Percentiles rank a stretch among this genome's conserved stretches.
phyloP scores from a whole-genome alignment of 2,888 invertebrate genomes.

The Drosophila rubida region DNA sequence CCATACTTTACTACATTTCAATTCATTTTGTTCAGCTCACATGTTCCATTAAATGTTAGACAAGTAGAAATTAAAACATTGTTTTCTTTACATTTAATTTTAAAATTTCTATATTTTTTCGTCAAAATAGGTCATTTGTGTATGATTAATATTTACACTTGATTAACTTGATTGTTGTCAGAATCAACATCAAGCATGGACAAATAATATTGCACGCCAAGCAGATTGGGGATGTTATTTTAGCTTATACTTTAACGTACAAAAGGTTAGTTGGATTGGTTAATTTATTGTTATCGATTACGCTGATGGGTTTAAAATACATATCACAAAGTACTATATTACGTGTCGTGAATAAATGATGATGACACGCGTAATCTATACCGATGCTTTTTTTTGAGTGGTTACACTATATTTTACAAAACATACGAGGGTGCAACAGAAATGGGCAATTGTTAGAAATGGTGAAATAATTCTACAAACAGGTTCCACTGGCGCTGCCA shows the following conservation, averaged over 20 bases:
- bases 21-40: too few species aligned
- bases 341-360: constrained; percentile 18
- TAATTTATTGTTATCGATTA: constrained; percentile 50
- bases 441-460: constrained; percentile 24
- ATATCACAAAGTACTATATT: constrained; percentile 61
- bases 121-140: too few species aligned
- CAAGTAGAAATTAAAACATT: not conserved
- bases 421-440: constrained; percentile 36
- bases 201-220: constrained; percentile 29
- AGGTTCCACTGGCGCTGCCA: constrained; percentile 21
- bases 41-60: too few species aligned
- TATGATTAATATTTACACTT: constrained; percentile 17
- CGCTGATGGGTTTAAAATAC: constrained; percentile 48
- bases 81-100: not conserved
- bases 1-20: too few species aligned
- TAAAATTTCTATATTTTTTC: not conserved
- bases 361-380: constrained; percentile 26
- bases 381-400: constrained; percentile 37
- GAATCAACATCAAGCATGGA: constrained; percentile 9
- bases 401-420: constrained; percentile 37
- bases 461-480: constrained; percentile 16
- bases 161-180: not conserved
- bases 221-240: constrained; percentile 26
- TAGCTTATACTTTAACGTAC: constrained; percentile 20
- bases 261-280: constrained; percentile 36